Evolutionary conservation across 1,140 invertebrate species (phyloP), one percentile per base, ranked within the genome.

Genomic region (Phymorhynchus buccinoides): DNA sequence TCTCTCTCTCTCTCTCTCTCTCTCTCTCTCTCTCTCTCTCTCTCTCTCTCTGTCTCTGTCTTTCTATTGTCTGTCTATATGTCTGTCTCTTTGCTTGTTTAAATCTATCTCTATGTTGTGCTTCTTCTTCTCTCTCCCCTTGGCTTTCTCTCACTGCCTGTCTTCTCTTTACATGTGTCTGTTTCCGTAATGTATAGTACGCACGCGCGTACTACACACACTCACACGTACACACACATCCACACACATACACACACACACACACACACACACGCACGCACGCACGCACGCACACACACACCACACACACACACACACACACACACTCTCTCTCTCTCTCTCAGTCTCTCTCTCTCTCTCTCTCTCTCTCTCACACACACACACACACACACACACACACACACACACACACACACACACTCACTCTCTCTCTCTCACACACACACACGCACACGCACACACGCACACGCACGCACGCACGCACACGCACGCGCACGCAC

Each of bases 391-490:
- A 62, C 56, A 62, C 56, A 62, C 56, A 62, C 56, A 62, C 56
- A 62, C 56, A 62, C 56, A 62, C 56, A 62, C 56, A 22, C 56
- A 62, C 56, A 62, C 56, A 62, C 56, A 62, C 56, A 62, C 56
- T 22, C 56, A 62, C 56, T 22, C 56, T 22, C 56, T 22, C 56
- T 22, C 56, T 22, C 56, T 22, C 18, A 22, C 6, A 62, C 56
- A 22, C 56, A 62, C 7, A 22, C 56, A 22, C 56, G 27, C 56
- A 62, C 56, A 22, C 6, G 27, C 56, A 22, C 56, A 62, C 56
- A 22, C 56, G 27, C 56, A 62, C 56, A 62, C 56, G 27, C 56
- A 62, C 56, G 27, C 56, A 62, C 56, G 27, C 18, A 22, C 6
- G 27, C 56, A 22, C 56, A 62, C 56, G 27, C 56, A 62, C 7